Conservation (phyloP, 1,140 invertebrate genomes). For the Lepidurus packardi region DNA sequence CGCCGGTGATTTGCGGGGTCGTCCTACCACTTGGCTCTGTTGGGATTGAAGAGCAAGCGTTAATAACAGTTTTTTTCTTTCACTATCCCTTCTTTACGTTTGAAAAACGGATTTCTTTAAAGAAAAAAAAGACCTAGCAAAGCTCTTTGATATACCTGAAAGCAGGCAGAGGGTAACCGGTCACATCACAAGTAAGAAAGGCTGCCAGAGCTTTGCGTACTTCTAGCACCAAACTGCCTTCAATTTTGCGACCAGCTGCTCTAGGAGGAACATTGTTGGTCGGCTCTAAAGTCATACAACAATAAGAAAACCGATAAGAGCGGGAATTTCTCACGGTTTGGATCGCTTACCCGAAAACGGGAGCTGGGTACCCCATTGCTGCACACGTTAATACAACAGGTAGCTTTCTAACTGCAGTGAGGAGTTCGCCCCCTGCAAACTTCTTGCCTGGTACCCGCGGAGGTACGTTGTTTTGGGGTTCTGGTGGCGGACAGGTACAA, state of each 20-base stretch:
- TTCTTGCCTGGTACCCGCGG: conserved; percentile 44
- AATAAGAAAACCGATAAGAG: neutral
- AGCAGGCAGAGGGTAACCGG: conserved; percentile 47
- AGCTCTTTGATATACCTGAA: conserved; percentile 40
- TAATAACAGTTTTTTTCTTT: neutral
- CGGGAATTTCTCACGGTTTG: neutral
- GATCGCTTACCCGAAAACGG: conserved; percentile 36
- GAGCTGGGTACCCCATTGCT: conserved; percentile 37
- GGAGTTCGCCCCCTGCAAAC: conserved; percentile 27
- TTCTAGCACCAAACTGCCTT: conserved; percentile 39
- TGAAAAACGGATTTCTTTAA: neutral
- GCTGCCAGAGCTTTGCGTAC: conserved; percentile 6
- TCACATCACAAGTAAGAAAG: conserved; percentile 32
- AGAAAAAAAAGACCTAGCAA: neutral
- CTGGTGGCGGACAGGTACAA: conserved; percentile 41
- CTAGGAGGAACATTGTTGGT: conserved; percentile 52
- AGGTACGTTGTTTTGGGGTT: conserved; percentile 48
- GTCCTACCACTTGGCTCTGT: conserved; percentile 39
- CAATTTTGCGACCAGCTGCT: conserved; percentile 44
- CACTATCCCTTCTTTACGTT: neutral
- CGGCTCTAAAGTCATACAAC: conserved; percentile 46
- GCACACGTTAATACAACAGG: conserved; percentile 35
- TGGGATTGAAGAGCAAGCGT: neutral
- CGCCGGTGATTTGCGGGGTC: conserved; percentile 36
- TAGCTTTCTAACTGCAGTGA: conserved; percentile 9